These are phyloP conservation scores for Cheiracanthium punctorium DNA, from an alignment of 2,888 invertebrate genomes.

Conservation along the genomic window DNA sequence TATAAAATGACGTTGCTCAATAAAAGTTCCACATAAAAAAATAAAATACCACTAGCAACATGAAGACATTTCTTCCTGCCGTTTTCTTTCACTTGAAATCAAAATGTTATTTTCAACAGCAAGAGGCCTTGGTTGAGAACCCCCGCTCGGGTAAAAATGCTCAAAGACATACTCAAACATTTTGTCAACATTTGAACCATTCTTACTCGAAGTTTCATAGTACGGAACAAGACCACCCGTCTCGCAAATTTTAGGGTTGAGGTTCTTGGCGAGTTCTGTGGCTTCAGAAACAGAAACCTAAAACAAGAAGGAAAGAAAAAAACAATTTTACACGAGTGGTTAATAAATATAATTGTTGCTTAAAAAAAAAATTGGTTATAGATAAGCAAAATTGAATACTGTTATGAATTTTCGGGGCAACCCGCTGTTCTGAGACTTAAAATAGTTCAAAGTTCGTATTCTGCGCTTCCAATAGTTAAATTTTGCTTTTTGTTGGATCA, in stretches of 20 bases:
- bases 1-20: not conserved
- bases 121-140: conserved; percentile 26
- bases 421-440: too few relatives aligned
- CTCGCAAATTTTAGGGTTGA: conserved; percentile 22
- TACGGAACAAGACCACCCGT: conserved; percentile 32
- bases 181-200: conserved; percentile 47
- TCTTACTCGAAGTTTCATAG: conserved; percentile 63
- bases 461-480: too few relatives aligned
- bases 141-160: conserved; percentile 37
- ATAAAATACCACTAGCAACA: not conserved
- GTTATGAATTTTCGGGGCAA: too few relatives aligned
- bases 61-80: not conserved
- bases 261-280: conserved; percentile 27
- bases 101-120: conserved; percentile 8
- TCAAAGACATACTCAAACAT: conserved; percentile 58
- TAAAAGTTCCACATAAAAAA: not conserved
- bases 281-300: conserved; percentile 56
- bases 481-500: too few relatives aligned
- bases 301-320: too few relatives aligned
- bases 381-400: too few relatives aligned
- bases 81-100: not conserved
- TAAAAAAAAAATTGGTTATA: too few relatives aligned
- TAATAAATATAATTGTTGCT: too few relatives aligned
- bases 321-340: too few relatives aligned
- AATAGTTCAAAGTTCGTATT: too few relatives aligned